Evolutionary conservation across 2,113 vertebrate species (phyloP), one percentile per base, ranked within the genome.

Genomic region (Hippopotamus amphibius): DNA sequence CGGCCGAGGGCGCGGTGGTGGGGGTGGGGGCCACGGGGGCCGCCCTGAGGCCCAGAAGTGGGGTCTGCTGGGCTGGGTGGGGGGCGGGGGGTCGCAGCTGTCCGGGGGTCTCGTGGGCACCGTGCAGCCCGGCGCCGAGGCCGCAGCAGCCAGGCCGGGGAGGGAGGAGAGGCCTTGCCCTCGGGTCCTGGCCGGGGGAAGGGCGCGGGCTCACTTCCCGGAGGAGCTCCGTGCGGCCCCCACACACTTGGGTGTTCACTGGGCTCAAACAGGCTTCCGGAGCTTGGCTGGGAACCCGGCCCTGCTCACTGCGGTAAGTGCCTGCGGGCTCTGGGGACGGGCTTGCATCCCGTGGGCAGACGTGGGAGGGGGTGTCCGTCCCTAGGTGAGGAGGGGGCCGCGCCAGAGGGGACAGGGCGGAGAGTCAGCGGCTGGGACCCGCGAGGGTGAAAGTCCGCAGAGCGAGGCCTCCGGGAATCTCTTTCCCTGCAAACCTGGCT

Each of bases 181-280:
- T 46, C 41, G 1, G 71, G 3, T 74, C 13, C 71, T 48, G 5
- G 28, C 61, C 14, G 26, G 46, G 72, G 37, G 37, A 37, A 37
- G 37, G 46, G 17, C 12, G 46, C 17, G 46, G 74, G 46, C 3
- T 30, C 72, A 17, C 30, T 11, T 50, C 16, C 72, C 46, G 8
- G 3, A 30, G 48, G 74, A 53, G 48, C 48, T 21, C 74, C 16
- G 9, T 12, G 74, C 9, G 43, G 30, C 74, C 74, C 74, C 28
- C 4, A 0, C 28, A 8, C 0, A 10, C 28, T 50, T n/a, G 48
- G 3, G 2, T 6, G 59, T 7, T 59, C 41, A 6, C 57, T 33
- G 1, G 16, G 59, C 37, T 30, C 41, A 43, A 6, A 33, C 43
- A 15, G 43, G 43, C 28, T 46, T 24, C 61, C 0, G 28, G 81